phyloP scores from a whole-genome alignment of 2,113 vertebrate genomes.

The Empidonax alnorum region DNA sequence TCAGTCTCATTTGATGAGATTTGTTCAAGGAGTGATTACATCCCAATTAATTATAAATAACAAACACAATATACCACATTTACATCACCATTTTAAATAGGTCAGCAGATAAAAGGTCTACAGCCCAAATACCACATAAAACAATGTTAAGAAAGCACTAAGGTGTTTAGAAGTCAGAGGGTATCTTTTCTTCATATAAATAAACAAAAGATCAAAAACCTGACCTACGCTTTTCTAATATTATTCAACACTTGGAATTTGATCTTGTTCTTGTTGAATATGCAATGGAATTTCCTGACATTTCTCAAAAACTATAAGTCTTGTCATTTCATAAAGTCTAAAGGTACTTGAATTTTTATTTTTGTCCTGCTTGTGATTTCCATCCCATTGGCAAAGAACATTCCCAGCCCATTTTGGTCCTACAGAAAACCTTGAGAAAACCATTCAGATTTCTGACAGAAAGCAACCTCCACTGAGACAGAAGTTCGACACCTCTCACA shows the following conservation, averaged over 20 bases:
- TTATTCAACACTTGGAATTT: background rate
- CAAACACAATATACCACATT: background rate
- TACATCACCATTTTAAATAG: background rate
- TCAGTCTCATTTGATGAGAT: background rate
- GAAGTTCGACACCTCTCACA: background rate
- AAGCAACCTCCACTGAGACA: background rate
- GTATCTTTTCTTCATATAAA: background rate
- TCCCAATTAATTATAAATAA: background rate
- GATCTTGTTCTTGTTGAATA: background rate
- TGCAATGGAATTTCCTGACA: background rate
- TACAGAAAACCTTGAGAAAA: background rate
- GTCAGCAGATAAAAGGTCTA: background rate
- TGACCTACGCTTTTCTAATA: background rate
- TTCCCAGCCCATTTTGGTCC: fast-evolving
- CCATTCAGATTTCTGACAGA: background rate
- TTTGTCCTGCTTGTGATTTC: background rate
- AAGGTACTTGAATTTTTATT: background rate
- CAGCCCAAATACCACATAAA: background rate
- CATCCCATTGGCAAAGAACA: background rate
- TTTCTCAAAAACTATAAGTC: background rate
- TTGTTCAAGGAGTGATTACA: background rate
- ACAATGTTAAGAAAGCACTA: background rate
- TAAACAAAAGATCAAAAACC: background rate
- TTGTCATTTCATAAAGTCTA: background rate
- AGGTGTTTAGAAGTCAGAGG: background rate